Percentiles rank a stretch among this genome's conserved stretches.
Evolutionary conservation across 2,797 vertebrate species (phyloP).

Genomic region (Acipenser transmontanus): DNA sequence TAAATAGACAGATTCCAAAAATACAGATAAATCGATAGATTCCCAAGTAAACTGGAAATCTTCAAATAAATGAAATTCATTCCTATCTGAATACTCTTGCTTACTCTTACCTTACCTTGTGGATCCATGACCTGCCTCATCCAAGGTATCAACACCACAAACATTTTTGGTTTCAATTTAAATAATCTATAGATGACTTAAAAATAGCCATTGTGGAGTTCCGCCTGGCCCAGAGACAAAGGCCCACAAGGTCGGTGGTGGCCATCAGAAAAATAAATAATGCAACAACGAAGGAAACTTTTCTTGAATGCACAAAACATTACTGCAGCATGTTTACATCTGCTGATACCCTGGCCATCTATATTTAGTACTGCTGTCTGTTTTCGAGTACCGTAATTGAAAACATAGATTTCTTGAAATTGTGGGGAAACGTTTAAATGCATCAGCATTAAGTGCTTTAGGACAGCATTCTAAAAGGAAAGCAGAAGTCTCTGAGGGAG

Average conservation of each 20-base stretch:
- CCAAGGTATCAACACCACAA: no score
- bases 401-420: constrained; percentile 1
- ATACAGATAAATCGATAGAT: constrained; percentile 12
- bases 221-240: not conserved
- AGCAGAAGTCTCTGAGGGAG: constrained; percentile 20
- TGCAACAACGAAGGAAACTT: constrained; percentile 10
- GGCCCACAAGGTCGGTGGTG: constrained; percentile 6
- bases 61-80: constrained; percentile 27
- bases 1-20: constrained; percentile 19
- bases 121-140: no score
- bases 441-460: constrained; percentile 25
- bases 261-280: constrained; percentile 9
- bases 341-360: not conserved
- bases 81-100: constrained; percentile 11
- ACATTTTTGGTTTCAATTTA: not conserved
- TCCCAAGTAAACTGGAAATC: constrained; percentile 30
- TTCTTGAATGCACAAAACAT: not conserved
- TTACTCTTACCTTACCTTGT: no score
- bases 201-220: not conserved
- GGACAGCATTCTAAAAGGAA: constrained; percentile 16
- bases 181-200: not conserved
- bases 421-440: not conserved
- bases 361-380: not conserved
- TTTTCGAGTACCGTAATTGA: not conserved
- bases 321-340: not conserved